Conservation (phyloP, 2,797 vertebrate genomes). For the Scolopax rusticola region DNA sequence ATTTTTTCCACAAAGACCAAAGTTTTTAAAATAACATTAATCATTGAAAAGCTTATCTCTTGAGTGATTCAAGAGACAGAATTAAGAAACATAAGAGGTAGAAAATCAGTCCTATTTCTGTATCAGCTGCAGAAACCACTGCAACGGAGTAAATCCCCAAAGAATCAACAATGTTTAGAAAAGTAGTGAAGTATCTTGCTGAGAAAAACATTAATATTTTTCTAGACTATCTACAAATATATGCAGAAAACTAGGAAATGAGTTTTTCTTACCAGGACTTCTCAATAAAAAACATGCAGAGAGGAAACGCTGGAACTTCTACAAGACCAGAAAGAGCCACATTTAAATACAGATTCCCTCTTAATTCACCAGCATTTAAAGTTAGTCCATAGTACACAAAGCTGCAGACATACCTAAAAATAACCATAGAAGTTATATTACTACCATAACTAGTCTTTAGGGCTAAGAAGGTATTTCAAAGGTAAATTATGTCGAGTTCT, state of each 20-base stretch:
- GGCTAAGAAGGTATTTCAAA: background rate
- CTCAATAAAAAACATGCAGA: slow-evolving; percentile 92
- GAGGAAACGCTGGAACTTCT: slow-evolving; percentile 90
- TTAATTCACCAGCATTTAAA: slow-evolving; percentile 84
- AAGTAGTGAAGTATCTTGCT: background rate
- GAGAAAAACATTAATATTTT: background rate
- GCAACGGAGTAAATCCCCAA: background rate
- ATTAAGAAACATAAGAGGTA: background rate
- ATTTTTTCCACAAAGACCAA: background rate
- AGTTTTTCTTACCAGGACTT: slow-evolving; percentile 84
- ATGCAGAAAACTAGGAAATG: background rate
- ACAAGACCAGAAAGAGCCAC: slow-evolving; percentile 91
- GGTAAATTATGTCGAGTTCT: background rate
- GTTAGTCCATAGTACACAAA: slow-evolving; percentile 92
- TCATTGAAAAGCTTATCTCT: background rate
- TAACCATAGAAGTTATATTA: background rate
- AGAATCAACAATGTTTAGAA: background rate
- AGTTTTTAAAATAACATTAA: background rate
- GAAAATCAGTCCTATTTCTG: background rate
- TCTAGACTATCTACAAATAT: background rate
- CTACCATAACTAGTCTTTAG: background rate
- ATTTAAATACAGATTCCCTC: slow-evolving; percentile 86
- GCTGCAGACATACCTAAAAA: slow-evolving; percentile 88
- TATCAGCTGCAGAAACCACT: background rate
- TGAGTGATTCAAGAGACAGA: background rate